Percentiles rank a stretch among this genome's conserved stretches.
phyloP scores from a whole-genome alignment of 2,797 vertebrate genomes.

The Mormyrops attenuatus region DNA sequence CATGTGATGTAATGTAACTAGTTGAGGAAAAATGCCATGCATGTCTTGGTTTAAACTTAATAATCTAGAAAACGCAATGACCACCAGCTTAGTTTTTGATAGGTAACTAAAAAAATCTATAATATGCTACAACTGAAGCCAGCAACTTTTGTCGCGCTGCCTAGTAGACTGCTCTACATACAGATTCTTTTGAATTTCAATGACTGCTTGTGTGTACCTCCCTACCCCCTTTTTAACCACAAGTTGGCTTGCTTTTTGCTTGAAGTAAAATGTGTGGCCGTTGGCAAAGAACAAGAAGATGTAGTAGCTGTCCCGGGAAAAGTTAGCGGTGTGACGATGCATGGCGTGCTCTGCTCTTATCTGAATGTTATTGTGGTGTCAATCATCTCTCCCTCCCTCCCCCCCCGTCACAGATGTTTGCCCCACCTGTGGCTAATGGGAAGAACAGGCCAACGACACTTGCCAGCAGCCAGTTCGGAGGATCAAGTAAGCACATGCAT shows the following conservation, averaged over 20 bases:
- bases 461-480: conserved; percentile 84
- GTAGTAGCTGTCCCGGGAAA: background rate
- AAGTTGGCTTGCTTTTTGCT: background rate
- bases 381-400: conserved; percentile 19
- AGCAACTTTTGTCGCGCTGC: background rate
- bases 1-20: background rate
- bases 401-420: conserved; percentile 85
- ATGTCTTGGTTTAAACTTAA: background rate
- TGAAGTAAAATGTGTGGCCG: conserved; percentile 1
- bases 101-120: background rate
- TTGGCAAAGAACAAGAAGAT: background rate
- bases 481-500: conserved; percentile 74
- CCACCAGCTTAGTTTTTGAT: background rate
- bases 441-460: conserved; percentile 93
- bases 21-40: background rate
- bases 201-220: background rate
- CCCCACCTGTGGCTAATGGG: conserved; percentile 90
- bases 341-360: background rate
- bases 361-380: background rate
- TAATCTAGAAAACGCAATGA: background rate
- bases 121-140: background rate
- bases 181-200: background rate
- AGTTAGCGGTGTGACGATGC: background rate
- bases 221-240: background rate
- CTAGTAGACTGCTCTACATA: background rate